Evolutionary conservation across 1,140 invertebrate genomes (phyloP).

Genomic region (Planococcus citri): DNA sequence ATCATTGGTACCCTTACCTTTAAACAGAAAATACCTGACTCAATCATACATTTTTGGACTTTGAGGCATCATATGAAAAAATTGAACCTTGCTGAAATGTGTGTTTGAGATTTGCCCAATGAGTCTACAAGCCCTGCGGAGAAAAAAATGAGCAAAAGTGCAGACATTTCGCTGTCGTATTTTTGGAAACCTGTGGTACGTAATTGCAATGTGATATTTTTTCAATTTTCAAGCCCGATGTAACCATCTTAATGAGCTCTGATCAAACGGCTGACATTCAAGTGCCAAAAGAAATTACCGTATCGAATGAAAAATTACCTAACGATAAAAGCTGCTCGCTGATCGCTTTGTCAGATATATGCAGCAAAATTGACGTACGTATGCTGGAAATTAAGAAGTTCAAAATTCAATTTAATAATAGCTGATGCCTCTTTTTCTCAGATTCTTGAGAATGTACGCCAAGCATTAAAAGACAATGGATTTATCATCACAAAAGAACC

Average conservation of each 20-base stretch:
- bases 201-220: too few species aligned
- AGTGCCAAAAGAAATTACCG: neutral
- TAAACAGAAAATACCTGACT: too few species aligned
- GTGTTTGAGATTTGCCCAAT: too few species aligned
- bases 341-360: neutral
- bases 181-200: too few species aligned
- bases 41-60: too few species aligned
- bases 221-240: neutral
- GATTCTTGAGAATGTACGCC: neutral
- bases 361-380: neutral
- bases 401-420: neutral
- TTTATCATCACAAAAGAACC: neutral
- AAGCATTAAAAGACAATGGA: neutral
- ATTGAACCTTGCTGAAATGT: too few species aligned
- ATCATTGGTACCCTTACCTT: too few species aligned
- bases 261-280: neutral
- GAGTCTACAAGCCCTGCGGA: too few species aligned
- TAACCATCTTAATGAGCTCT: neutral
- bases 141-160: too few species aligned
- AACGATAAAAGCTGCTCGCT: neutral
- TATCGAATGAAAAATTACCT: neutral
- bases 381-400: neutral
- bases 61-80: too few species aligned
- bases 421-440: neutral
- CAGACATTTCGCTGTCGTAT: too few species aligned